These are phyloP conservation scores for Aepyceros melampus DNA, from an alignment of 2,113 vertebrate species.

Conservation along the genomic window DNA sequence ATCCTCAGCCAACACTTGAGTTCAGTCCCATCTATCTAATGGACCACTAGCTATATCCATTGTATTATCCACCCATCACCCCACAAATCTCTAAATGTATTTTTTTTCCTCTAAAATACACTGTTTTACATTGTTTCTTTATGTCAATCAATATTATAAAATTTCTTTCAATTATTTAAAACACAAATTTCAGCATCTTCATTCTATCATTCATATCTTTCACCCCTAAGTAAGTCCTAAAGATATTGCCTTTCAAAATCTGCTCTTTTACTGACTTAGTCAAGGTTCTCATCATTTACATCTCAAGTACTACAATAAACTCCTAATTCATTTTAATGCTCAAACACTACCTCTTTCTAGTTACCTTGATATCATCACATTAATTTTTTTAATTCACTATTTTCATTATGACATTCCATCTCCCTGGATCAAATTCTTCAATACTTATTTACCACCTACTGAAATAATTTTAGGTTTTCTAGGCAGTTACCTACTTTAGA, in stretches of 20 bases:
- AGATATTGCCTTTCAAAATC: neutral
- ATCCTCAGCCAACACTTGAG: neutral
- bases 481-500: neutral
- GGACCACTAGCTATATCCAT: neutral
- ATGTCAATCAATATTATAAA: neutral
- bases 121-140: neutral
- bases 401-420: neutral
- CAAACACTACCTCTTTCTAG: neutral
- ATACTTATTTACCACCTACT: neutral
- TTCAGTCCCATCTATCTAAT: neutral
- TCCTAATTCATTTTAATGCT: neutral
- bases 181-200: neutral
- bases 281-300: neutral
- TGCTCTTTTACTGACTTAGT: neutral
- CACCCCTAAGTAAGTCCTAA: neutral
- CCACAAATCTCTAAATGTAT: neutral
- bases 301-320: neutral
- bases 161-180: neutral
- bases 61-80: neutral
- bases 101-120: neutral
- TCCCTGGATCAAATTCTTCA: slow-evolving; percentile 1
- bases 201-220: neutral
- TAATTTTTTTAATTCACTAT: neutral
- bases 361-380: neutral
- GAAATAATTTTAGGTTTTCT: neutral